phyloP scores from a whole-genome alignment of 2,888 invertebrate species.

The Calliphora vomitoria region DNA sequence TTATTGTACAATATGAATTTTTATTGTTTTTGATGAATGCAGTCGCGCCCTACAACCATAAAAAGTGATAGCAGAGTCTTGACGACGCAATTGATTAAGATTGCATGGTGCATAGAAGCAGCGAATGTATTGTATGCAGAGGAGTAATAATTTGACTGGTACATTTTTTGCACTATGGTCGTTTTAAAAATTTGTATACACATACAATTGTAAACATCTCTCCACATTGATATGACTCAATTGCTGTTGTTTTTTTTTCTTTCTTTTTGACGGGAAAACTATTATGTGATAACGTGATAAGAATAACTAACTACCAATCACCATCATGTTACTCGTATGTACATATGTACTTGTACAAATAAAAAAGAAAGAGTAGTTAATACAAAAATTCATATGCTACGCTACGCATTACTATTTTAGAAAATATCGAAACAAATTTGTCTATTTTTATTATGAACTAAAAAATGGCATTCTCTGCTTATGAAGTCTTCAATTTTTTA shows the following conservation, averaged over 20 bases:
- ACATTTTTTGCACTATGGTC: constrained; percentile 54
- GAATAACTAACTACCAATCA: constrained; percentile 60
- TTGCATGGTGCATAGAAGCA: constrained; percentile 22
- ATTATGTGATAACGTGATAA: constrained; percentile 66
- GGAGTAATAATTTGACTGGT: constrained; percentile 12
- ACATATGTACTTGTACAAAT: constrained; percentile 69
- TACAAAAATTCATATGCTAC: background rate
- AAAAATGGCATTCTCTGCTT: no score
- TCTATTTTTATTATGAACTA: background rate
- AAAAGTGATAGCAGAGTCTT: constrained; percentile 38
- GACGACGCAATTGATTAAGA: constrained; percentile 53
- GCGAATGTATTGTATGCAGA: constrained; percentile 4
- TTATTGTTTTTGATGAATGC: constrained; percentile 57
- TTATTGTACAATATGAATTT: constrained; percentile 46
- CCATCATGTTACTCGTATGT: background rate
- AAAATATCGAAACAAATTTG: background rate
- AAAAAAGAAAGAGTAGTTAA: constrained; percentile 15
- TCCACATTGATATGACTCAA: constrained; percentile 55
- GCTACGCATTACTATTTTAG: background rate
- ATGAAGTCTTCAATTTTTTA: background rate
- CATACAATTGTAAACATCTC: background rate
- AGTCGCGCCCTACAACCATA: constrained; percentile 55
- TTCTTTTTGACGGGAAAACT: constrained; percentile 20
- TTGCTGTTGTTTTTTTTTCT: constrained; percentile 8
- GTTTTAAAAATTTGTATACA: constrained; percentile 20